Evolutionary conservation across 2,888 invertebrate genomes (phyloP).

Genomic region (Hemicrepidius hirtus): DNA sequence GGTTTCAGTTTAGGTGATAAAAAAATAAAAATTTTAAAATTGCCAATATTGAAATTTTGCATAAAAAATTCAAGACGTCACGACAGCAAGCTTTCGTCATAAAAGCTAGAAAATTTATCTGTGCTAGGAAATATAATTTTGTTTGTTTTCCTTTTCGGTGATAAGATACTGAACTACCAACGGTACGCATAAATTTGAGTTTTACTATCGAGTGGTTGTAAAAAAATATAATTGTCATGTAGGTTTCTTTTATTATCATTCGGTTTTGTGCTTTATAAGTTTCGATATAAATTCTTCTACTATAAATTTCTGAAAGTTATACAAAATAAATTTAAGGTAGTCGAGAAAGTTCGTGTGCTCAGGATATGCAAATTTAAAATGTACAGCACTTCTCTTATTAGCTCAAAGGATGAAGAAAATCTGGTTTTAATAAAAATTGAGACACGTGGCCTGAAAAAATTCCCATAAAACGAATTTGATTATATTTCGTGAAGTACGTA

Average conservation of each 20-base stretch:
- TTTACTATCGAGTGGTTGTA: not conserved
- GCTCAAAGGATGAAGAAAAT: slow-evolving; percentile 18
- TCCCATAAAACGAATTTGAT: slow-evolving; percentile 7
- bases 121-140: too few relatives aligned
- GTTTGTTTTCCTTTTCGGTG: too few relatives aligned
- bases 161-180: not conserved
- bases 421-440: slow-evolving; percentile 26
- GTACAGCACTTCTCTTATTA: slow-evolving; percentile 11
- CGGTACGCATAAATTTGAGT: slow-evolving; percentile 21
- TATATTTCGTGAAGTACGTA: not conserved
- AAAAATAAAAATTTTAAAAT: too few relatives aligned
- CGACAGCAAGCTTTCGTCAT: too few relatives aligned
- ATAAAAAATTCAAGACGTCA: too few relatives aligned
- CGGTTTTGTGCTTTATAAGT: not conserved
- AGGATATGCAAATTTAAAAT: slow-evolving; percentile 26
- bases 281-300: slow-evolving; percentile 14
- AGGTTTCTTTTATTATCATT: slow-evolving; percentile 14
- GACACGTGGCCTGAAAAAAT: not conserved
- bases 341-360: slow-evolving; percentile 7
- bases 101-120: too few relatives aligned
- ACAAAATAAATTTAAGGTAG: slow-evolving; percentile 21
- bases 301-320: slow-evolving; percentile 20
- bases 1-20: too few relatives aligned
- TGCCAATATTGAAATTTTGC: too few relatives aligned
- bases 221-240: not conserved